phyloP scores from a whole-genome alignment of 2,797 vertebrate genomes.

The Eospalax fontanierii region DNA sequence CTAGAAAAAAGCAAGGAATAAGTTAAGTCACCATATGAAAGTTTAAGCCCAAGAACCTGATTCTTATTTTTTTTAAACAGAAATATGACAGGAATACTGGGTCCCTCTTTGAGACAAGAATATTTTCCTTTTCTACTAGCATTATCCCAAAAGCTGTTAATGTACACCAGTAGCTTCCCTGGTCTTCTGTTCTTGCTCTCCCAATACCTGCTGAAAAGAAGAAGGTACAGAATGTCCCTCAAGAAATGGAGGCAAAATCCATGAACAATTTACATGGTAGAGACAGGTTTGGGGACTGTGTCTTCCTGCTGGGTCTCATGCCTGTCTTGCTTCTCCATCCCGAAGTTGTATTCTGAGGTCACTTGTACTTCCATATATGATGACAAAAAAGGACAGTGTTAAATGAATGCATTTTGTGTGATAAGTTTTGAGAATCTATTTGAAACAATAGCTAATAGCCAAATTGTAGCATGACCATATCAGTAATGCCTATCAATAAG shows the following conservation, averaged over 20 bases:
- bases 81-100: background rate
- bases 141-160: background rate
- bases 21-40: background rate
- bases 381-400: background rate
- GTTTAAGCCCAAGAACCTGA: background rate
- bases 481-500: background rate
- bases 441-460: conserved; percentile 22
- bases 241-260: background rate
- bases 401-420: background rate
- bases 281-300: background rate
- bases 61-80: background rate
- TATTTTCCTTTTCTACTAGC: background rate
- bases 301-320: background rate
- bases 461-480: background rate
- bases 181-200: background rate
- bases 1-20: background rate
- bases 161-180: background rate
- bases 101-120: background rate
- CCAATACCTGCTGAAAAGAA: background rate
- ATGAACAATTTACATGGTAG: background rate
- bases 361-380: background rate
- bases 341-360: background rate
- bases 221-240: background rate
- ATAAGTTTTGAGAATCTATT: conserved; percentile 4
- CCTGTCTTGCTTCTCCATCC: background rate